A percentile compares a stretch with the other conserved stretches of the same genome.
Evolutionary conservation across 35 echinoderm and acorn worm genomes (phyloP).

Genomic region (Lytechinus pictus): DNA sequence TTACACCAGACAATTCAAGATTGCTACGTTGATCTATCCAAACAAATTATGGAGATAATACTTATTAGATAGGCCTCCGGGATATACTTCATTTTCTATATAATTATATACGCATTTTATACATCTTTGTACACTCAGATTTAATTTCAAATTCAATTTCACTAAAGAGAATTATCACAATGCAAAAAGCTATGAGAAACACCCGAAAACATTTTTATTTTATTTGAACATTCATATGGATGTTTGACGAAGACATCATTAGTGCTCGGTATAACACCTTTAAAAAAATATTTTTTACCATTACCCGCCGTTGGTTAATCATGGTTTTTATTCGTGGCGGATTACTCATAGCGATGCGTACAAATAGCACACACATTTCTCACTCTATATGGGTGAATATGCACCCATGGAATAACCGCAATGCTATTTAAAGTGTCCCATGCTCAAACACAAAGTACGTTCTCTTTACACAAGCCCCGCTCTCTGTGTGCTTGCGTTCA

Average conservation of each 20-base stretch:
- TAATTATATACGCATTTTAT: background rate
- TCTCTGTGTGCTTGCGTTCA: slow-evolving; percentile 10
- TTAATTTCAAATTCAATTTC: background rate
- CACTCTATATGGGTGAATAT: background rate
- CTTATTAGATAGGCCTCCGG: background rate
- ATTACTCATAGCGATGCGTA: background rate
- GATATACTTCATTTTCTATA: background rate
- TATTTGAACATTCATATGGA: background rate
- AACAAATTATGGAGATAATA: background rate
- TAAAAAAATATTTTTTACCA: background rate
- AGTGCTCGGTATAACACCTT: background rate
- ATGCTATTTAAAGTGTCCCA: background rate
- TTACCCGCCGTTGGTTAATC: background rate
- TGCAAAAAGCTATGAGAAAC: background rate
- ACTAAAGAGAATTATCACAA: background rate
- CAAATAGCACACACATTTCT: background rate
- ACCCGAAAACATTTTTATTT: background rate
- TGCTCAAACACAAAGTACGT: background rate
- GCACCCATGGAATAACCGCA: background rate
- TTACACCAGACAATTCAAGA: background rate
- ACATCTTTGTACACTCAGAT: background rate
- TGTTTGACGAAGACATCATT: background rate
- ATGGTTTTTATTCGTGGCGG: background rate
- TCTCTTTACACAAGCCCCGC: slow-evolving; percentile 29
- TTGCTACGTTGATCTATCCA: background rate